Conservation (phyloP, 2,797 vertebrate species). For the Etheostoma perlongum region DNA sequence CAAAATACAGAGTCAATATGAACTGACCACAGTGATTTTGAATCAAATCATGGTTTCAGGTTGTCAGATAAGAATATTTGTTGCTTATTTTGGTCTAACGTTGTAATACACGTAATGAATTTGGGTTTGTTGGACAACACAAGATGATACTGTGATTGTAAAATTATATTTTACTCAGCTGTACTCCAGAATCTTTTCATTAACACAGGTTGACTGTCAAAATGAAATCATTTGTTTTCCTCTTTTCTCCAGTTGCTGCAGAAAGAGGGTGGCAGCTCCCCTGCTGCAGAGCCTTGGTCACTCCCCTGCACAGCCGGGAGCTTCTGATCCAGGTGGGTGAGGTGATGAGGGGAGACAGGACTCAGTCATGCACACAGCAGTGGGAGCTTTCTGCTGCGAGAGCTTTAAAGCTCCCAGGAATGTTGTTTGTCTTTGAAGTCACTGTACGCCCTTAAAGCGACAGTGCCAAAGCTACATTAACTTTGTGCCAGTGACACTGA, state of each 20-base stretch:
- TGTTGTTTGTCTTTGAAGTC: slow-evolving; percentile 68
- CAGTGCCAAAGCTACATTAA: slow-evolving; percentile 6
- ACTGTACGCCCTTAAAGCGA: slow-evolving; percentile 51
- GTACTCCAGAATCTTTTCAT: background rate
- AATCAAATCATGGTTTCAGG: too few species aligned
- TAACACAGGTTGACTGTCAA: slow-evolving; percentile 4
- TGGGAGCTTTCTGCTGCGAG: slow-evolving; percentile 7
- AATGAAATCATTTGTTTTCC: slow-evolving; percentile 12
- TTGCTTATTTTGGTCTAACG: background rate
- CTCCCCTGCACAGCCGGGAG: slow-evolving; percentile 83
- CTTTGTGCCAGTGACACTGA: slow-evolving; percentile 10
- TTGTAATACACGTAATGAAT: background rate
- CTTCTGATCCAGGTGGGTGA: slow-evolving; percentile 83
- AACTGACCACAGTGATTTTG: too few species aligned
- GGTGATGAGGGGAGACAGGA: slow-evolving; percentile 47
- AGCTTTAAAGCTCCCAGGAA: slow-evolving; percentile 62
- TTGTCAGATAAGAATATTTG: too few species aligned
- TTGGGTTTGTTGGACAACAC: background rate
- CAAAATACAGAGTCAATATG: too few species aligned
- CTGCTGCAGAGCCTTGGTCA: slow-evolving; percentile 77
- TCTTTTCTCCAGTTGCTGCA: slow-evolving; percentile 42
- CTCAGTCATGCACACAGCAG: slow-evolving; percentile 44
- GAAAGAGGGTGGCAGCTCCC: slow-evolving; percentile 38
- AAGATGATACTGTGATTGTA: too few species aligned
- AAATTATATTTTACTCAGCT: background rate